Conservation (phyloP, 1,140 invertebrate species). For the Panagrolaimus sp. region DNA sequence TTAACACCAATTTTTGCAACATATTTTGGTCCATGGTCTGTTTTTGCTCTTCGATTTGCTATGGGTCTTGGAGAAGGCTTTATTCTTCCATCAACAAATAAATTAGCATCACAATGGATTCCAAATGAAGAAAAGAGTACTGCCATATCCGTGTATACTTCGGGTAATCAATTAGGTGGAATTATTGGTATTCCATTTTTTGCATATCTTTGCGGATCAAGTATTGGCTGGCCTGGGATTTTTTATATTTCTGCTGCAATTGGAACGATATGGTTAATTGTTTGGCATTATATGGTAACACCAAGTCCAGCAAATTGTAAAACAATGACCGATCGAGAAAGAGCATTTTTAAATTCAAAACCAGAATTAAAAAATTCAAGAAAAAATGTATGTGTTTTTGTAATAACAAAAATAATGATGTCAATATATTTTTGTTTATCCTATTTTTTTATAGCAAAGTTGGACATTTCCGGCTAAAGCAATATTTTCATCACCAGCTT, state of each 20-base stretch:
- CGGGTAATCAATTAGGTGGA: conserved; percentile 41
- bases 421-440: not conserved
- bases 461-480: conserved; percentile 22
- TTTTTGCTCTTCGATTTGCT: not conserved
- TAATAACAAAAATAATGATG: conserved; percentile 15
- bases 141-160: conserved; percentile 38
- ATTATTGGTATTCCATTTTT: conserved; percentile 28
- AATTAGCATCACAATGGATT: conserved; percentile 42
- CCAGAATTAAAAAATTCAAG: not conserved
- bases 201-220: conserved; percentile 35
- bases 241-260: conserved; percentile 39
- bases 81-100: conserved; percentile 39
- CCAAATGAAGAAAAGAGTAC: conserved; percentile 41
- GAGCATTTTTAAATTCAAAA: conserved; percentile 23
- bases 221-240: conserved; percentile 38
- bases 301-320: conserved; percentile 35
- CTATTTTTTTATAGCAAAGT: not conserved
- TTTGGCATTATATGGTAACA: conserved; percentile 27
- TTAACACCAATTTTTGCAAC: not conserved
- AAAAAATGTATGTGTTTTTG: not conserved
- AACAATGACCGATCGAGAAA: conserved; percentile 29
- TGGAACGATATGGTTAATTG: conserved; percentile 32
- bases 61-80: conserved; percentile 7
- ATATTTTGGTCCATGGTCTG: not conserved
- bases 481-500: conserved; percentile 28